These are phyloP conservation scores for Hiodon alosoides DNA, from an alignment of 2,113 vertebrate species.

Conservation along the genomic window DNA sequence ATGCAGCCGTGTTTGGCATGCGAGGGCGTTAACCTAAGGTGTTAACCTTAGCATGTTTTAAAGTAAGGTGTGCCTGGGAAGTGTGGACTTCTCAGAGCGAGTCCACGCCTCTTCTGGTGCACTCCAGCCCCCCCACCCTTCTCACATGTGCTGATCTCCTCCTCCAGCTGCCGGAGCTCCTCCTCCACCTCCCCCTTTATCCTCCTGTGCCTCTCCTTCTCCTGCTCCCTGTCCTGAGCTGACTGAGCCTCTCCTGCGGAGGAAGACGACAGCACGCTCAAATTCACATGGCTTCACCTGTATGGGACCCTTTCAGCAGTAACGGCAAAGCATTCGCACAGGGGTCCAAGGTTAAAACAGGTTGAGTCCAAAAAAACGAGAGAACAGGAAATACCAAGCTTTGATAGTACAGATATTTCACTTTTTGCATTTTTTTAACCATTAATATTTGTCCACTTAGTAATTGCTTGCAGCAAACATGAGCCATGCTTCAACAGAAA, in stretches of 20 bases:
- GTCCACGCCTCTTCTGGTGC: not conserved
- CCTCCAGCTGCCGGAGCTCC: conserved; percentile 77
- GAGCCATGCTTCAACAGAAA: no score
- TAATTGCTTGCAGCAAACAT: no score
- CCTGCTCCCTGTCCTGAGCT: conserved; percentile 30
- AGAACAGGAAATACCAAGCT: no score
- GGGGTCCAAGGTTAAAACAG: no score
- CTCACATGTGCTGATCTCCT: conserved; percentile 82
- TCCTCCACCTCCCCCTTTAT: conserved; percentile 80
- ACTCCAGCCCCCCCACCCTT: not conserved
- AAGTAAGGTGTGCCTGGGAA: not conserved
- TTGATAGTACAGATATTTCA: no score
- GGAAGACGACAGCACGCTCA: not conserved
- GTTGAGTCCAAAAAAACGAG: no score
- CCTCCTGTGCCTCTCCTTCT: conserved; percentile 61
- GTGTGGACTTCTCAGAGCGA: not conserved
- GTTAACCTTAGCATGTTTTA: no score
- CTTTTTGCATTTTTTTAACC: no score
- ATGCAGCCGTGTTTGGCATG: no score
- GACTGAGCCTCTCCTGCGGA: not conserved
- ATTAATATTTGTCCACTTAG: no score
- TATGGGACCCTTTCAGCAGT: not conserved
- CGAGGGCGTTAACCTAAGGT: no score
- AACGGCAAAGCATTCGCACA: no score
- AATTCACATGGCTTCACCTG: not conserved